These are phyloP conservation scores for Lasioglossum pauxillum DNA, from an alignment of 2,888 invertebrate genomes.

Conservation along the genomic window DNA sequence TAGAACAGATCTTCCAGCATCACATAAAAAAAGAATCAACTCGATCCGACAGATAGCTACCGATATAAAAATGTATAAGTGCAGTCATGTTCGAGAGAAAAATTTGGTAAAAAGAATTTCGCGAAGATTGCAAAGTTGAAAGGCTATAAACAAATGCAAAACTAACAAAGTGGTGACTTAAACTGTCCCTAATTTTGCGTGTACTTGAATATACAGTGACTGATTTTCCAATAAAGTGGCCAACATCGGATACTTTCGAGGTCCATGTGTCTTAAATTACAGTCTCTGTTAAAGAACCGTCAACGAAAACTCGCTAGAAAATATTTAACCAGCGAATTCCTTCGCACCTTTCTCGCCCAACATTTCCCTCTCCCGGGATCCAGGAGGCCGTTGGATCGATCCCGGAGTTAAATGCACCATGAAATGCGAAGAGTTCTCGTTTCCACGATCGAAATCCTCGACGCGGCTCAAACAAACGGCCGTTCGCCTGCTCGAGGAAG, in stretches of 20 bases:
- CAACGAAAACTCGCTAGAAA: background rate
- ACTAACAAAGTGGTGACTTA: background rate
- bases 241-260: background rate
- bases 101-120: background rate
- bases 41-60: background rate
- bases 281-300: background rate
- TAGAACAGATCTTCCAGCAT: background rate
- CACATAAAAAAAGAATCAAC: background rate
- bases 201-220: background rate
- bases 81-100: background rate
- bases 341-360: background rate
- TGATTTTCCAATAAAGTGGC: background rate
- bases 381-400: conserved; percentile 61
- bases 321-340: background rate
- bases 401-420: conserved; percentile 74
- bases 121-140: background rate
- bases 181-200: background rate
- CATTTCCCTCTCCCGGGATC: background rate
- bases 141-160: background rate
- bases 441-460: conserved; percentile 38
- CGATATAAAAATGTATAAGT: background rate
- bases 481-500: conserved; percentile 26
- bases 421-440: conserved; percentile 68
- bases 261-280: background rate
- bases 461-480: conserved; percentile 40